Evolutionary conservation across 64 coral and sea anemone genomes (phyloP).

Genomic region (Orbicella faveolata): DNA sequence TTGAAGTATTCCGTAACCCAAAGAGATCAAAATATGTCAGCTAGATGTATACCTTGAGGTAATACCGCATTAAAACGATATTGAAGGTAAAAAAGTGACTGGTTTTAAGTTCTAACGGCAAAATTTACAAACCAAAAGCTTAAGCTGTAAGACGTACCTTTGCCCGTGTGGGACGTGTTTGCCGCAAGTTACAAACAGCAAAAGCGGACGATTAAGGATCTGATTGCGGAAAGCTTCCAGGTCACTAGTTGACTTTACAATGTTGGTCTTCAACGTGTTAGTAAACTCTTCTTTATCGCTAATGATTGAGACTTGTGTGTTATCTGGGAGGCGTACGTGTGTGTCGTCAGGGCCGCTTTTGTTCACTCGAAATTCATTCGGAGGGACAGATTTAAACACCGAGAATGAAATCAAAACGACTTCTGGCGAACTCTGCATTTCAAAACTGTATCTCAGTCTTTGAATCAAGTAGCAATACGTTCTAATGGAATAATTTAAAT

Average conservation of each 20-base stretch:
- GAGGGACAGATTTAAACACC: conserved; percentile 58
- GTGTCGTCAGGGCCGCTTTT: neutral
- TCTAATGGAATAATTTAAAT: neutral
- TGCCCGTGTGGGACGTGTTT: conserved; percentile 87
- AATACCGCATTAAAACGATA: neutral
- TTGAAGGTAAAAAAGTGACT: neutral
- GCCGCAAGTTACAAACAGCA: conserved; percentile 62
- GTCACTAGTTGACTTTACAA: conserved; percentile 16
- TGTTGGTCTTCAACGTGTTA: conserved; percentile 31
- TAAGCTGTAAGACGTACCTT: conserved; percentile 37
- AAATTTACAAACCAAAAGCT: neutral
- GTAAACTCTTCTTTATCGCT: conserved; percentile 67
- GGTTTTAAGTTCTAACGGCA: neutral
- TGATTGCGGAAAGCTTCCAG: conserved; percentile 63
- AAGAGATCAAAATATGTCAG: no score
- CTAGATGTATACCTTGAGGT: no score
- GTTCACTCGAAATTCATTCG: conserved; percentile 39
- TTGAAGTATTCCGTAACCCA: no score
- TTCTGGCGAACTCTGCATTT: conserved; percentile 34
- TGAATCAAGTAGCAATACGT: no score
- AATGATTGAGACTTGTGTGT: conserved; percentile 41
- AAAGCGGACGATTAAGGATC: conserved; percentile 53
- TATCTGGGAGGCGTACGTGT: conserved; percentile 16
- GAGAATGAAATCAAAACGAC: conserved; percentile 55
- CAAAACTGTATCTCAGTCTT: neutral